Evolutionary conservation across 2,888 invertebrate species (phyloP), one percentile per base, ranked within the genome.

Genomic region (Nymphalis polychloros): DNA sequence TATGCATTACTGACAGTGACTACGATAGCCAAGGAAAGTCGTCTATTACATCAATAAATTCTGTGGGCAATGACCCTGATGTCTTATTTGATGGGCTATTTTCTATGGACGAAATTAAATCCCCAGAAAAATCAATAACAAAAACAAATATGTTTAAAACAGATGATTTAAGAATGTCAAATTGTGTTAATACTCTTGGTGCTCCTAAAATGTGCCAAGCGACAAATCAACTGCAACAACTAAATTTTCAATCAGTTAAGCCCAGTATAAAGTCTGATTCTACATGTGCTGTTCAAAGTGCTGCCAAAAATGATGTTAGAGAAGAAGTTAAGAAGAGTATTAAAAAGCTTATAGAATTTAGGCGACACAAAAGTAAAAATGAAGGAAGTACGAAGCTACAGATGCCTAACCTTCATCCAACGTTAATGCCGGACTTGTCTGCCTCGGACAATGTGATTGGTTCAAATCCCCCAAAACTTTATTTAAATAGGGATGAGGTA

Each of bases 101-200:
- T 68, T 83, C 84, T 31, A 88, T 89, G 84, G 89, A 88, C n/a
- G 87, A 88, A 49, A 71, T 84, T 1, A 86, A 82, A 57, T 84
- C 85, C 1, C 84, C 85, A 1, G 84, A 84, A 66, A 82, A 75
- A 55, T 57, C 59, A 23, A 64, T 66, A 6, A 69, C 72, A 27
- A 69, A 53, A 48, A 53, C 53, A 31, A 65, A 57, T 35, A 59
- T 31, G 27, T 41, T 35, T 57, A 52, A 49, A 4, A 13, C n/a
- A 20, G 53, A 64, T 17, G 50, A 57, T 20, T 41, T 59, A 4
- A 53, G 17, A 48, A 23, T 41, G 19, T 61, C 62, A 35, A 53
- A 46, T 19, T 48, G 48, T 59, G n/a, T 64, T 49, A 65, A 65
- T 19, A 19, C 35, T 41, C 41, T 19, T 10, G 13, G 19, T 57